A percentile compares a stretch with the other conserved stretches of the same genome.
Evolutionary conservation across 2,113 vertebrate species (phyloP).

Genomic region (Delphinus delphis): DNA sequence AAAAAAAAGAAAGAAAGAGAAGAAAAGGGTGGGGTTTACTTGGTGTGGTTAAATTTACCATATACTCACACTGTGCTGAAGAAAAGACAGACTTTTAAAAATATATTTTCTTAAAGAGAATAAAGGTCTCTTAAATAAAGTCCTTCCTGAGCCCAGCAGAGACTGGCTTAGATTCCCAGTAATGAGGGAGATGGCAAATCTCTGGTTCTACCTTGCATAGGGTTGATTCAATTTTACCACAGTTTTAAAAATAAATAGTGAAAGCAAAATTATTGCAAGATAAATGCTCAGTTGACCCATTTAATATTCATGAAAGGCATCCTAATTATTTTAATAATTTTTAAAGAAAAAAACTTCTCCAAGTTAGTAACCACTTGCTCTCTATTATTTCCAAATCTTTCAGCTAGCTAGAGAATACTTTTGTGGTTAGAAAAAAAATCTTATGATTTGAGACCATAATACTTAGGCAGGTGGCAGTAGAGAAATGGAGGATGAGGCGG

Average conservation of each 20-base stretch:
- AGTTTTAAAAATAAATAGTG: neutral
- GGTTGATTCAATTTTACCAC: neutral
- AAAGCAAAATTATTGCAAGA: slow-evolving; percentile 9
- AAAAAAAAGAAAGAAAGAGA: no score
- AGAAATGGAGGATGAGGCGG: neutral
- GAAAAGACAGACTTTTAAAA: neutral
- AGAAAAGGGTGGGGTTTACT: neutral
- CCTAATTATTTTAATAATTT: neutral
- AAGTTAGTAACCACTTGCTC: neutral
- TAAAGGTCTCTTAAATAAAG: neutral
- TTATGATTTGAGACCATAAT: neutral
- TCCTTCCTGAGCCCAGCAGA: neutral
- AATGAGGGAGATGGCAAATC: neutral
- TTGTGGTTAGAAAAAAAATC: neutral
- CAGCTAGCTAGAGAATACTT: slow-evolving; percentile 30
- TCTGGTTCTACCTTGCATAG: neutral
- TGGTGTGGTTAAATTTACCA: neutral
- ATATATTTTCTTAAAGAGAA: neutral
- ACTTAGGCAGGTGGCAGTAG: neutral
- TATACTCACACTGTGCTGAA: neutral
- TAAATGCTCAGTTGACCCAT: neutral
- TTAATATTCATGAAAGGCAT: slow-evolving; percentile 29
- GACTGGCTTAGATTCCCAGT: neutral
- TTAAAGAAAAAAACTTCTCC: neutral
- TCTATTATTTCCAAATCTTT: slow-evolving; percentile 33